Evolutionary conservation across 2,888 invertebrate species (phyloP).

Genomic region (Drosophila silvestris): DNA sequence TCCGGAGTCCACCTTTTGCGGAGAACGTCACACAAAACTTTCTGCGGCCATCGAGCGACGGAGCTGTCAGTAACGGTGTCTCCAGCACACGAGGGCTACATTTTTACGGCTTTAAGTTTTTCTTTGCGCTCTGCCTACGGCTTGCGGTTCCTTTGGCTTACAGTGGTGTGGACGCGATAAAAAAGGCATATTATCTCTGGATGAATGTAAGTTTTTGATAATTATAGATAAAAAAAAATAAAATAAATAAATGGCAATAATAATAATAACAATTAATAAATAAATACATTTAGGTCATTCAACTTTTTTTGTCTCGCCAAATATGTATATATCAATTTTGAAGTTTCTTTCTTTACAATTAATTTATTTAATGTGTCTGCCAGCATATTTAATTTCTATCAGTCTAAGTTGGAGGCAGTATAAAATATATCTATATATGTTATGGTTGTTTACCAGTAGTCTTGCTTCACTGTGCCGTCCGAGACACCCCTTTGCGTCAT

Average conservation of each 20-base stretch:
- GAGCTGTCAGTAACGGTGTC: slow-evolving; percentile 71
- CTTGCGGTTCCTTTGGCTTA: neutral
- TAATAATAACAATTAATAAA: neutral
- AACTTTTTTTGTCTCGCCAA: neutral
- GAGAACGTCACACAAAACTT: slow-evolving; percentile 64
- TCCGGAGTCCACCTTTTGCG: slow-evolving; percentile 65
- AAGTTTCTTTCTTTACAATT: neutral
- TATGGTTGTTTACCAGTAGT: neutral
- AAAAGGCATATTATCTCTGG: neutral
- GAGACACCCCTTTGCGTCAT: slow-evolving; percentile 8
- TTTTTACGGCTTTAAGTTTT: slow-evolving; percentile 69
- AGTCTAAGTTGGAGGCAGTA: neutral
- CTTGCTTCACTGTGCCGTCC: slow-evolving; percentile 33
- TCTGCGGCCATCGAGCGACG: slow-evolving; percentile 38
- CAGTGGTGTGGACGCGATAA: neutral
- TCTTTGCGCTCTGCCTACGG: slow-evolving; percentile 24
- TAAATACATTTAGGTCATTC: rapidly evolving
- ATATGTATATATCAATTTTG: neutral
- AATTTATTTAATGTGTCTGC: neutral
- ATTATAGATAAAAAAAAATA: too few relatives aligned
- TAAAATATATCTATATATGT: neutral
- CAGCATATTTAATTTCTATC: neutral
- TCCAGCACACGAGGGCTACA: slow-evolving; percentile 67
- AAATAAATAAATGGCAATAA: too few relatives aligned
- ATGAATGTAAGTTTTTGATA: neutral